Percentiles rank a stretch among this genome's conserved stretches.
Evolutionary conservation across 1,140 invertebrate genomes (phyloP).

Genomic region (Drosophila willistoni): DNA sequence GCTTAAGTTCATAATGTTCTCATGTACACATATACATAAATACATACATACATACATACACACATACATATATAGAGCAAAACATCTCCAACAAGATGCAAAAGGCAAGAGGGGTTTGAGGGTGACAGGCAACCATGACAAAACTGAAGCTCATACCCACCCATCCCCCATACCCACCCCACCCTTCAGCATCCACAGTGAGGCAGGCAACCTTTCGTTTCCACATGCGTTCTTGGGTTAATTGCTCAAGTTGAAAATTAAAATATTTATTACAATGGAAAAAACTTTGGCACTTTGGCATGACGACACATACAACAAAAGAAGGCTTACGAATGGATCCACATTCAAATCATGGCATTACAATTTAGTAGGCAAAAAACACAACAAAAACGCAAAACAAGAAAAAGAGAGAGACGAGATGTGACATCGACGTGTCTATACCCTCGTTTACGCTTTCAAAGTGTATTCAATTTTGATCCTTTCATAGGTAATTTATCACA

Average conservation of each 20-base stretch:
- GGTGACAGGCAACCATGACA: conserved; percentile 65
- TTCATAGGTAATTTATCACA: too few species aligned
- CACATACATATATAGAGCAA: conserved; percentile 15
- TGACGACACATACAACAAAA: conserved; percentile 71
- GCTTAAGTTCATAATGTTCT: conserved; percentile 78
- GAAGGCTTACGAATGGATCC: conserved; percentile 55
- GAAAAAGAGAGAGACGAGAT: neutral
- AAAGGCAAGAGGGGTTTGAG: neutral
- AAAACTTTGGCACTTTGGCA: conserved; percentile 78
- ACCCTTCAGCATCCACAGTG: neutral
- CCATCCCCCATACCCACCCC: neutral
- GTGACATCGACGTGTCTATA: neutral
- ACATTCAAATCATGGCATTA: conserved; percentile 8
- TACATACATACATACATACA: neutral
- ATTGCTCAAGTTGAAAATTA: conserved; percentile 81
- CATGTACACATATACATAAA: neutral
- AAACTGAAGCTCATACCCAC: conserved; percentile 6
- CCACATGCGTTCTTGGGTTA: conserved; percentile 76
- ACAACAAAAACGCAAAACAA: neutral
- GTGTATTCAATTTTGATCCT: too few species aligned
- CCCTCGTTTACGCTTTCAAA: neutral
- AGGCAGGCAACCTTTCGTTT: conserved; percentile 23
- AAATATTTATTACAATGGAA: conserved; percentile 80
- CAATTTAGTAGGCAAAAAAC: conserved; percentile 10
- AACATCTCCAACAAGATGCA: neutral